Evolutionary conservation across 2,888 invertebrate genomes (phyloP).

Genomic region (Cryptophagus acutangulus): DNA sequence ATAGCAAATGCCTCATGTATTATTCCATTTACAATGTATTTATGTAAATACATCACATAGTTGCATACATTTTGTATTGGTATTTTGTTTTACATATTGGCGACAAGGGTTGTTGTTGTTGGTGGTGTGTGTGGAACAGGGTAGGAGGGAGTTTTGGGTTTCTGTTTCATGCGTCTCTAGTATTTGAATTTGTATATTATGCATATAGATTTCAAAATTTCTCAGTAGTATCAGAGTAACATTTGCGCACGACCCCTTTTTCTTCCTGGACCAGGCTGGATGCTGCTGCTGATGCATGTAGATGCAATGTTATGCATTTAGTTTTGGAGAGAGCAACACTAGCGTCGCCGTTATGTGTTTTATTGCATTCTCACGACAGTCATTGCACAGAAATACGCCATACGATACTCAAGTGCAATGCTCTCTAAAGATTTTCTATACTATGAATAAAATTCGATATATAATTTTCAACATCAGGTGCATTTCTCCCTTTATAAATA

Average conservation of each 20-base stretch:
- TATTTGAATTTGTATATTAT: too few relatives aligned
- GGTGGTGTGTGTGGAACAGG: constrained; percentile 1
- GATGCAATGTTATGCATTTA: too few relatives aligned
- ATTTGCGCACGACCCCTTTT: constrained; percentile 12
- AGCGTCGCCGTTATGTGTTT: constrained; percentile 13
- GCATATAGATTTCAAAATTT: too few relatives aligned
- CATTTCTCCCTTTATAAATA: too few relatives aligned
- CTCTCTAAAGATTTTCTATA: constrained; percentile 11
- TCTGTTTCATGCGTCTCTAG: too few relatives aligned
- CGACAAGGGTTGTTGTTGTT: constrained; percentile 8
- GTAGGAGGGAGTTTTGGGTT: not conserved
- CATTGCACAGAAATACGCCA: constrained; percentile 1
- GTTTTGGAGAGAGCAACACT: too few relatives aligned
- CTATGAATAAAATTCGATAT: too few relatives aligned
- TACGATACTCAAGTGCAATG: constrained; percentile 12
- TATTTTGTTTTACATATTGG: constrained; percentile 24
- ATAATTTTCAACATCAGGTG: too few relatives aligned
- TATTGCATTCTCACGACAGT: constrained; percentile 17
- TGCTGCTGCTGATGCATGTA: not conserved
- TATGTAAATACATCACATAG: constrained; percentile 32
- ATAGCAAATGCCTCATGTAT: constrained; percentile 28
- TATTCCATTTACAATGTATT: constrained; percentile 33
- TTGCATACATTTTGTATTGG: constrained; percentile 23
- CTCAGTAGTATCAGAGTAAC: not conserved
- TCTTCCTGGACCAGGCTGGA: not conserved